Percentiles rank a stretch among this genome's conserved stretches.
Evolutionary conservation across 2,113 vertebrate species (phyloP).

Genomic region (Lipophrys pholis): DNA sequence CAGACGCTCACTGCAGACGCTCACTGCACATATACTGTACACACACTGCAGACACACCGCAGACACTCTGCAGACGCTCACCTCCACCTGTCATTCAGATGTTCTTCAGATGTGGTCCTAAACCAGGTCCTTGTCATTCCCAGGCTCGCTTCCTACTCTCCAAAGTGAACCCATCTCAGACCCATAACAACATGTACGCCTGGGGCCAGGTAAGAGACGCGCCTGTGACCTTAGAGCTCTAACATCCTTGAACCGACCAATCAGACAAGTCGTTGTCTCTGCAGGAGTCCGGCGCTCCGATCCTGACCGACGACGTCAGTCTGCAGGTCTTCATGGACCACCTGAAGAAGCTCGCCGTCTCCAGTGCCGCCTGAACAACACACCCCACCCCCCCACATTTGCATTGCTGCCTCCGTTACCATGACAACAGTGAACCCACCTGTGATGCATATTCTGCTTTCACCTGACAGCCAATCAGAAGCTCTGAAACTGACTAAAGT

Average conservation of each 20-base stretch:
- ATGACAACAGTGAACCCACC: not conserved
- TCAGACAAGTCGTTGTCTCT: not conserved
- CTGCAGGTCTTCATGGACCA: conserved; percentile 99
- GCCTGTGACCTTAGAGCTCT: no score
- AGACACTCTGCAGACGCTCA: no score
- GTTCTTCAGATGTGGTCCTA: no score
- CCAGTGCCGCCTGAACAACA: conserved; percentile 87
- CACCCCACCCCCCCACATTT: not conserved
- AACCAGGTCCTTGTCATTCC: conserved; percentile 18
- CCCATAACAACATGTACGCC: conserved; percentile 96
- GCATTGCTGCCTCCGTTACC: conserved; percentile 40
- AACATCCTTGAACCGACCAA: no score
- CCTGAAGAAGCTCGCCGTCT: conserved; percentile 96
- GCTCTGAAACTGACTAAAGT: no score
- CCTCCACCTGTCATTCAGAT: no score
- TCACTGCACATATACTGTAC: no score
- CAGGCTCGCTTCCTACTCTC: conserved; percentile 96
- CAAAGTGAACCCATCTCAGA: conserved; percentile 99
- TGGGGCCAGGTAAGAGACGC: conserved; percentile 90
- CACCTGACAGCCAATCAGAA: conserved; percentile 5
- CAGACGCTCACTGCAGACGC: no score
- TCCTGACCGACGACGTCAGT: conserved; percentile 97
- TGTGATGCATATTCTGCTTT: no score
- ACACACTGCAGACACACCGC: no score
- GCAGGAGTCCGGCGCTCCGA: conserved; percentile 93